These are phyloP conservation scores for Drosophila rubida DNA, from an alignment of 2,888 invertebrate species.

Conservation along the genomic window DNA sequence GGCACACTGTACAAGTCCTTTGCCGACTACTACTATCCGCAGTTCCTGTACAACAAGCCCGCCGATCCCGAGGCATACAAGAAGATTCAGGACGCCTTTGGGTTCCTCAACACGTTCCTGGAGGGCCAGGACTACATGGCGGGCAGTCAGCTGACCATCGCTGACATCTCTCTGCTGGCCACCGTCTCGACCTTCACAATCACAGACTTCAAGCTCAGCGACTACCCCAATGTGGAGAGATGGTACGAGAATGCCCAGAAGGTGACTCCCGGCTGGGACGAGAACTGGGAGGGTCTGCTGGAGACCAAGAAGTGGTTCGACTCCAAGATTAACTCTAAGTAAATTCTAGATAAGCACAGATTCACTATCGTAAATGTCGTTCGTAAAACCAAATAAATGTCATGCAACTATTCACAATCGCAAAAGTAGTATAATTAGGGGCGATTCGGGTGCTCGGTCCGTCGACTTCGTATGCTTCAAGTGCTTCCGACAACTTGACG, in stretches of 20 bases:
- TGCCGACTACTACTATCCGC: slow-evolving; percentile 88
- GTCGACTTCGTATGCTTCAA: neutral
- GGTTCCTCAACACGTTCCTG: slow-evolving; percentile 89
- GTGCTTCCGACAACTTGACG: neutral
- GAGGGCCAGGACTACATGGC: slow-evolving; percentile 89
- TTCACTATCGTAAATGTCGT: neutral
- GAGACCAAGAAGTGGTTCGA: slow-evolving; percentile 80
- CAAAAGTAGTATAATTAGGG: neutral
- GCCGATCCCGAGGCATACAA: slow-evolving; percentile 88
- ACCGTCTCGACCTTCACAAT: slow-evolving; percentile 89
- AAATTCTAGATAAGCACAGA: neutral
- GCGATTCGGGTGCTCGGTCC: neutral
- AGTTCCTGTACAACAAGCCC: slow-evolving; percentile 86
- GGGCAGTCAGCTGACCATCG: slow-evolving; percentile 90
- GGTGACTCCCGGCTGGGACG: slow-evolving; percentile 87
- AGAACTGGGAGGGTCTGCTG: slow-evolving; percentile 86
- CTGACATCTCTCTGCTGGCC: slow-evolving; percentile 90
- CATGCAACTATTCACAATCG: neutral
- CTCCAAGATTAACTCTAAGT: neutral
- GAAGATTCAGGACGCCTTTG: slow-evolving; percentile 88
- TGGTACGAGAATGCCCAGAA: slow-evolving; percentile 87
- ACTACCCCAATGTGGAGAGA: slow-evolving; percentile 88
- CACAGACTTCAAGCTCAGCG: slow-evolving; percentile 87
- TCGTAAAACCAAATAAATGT: slow-evolving; percentile 1
- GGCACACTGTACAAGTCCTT: slow-evolving; percentile 89